Evolutionary conservation across 2,888 invertebrate species (phyloP).

Genomic region (Seira ritae): DNA sequence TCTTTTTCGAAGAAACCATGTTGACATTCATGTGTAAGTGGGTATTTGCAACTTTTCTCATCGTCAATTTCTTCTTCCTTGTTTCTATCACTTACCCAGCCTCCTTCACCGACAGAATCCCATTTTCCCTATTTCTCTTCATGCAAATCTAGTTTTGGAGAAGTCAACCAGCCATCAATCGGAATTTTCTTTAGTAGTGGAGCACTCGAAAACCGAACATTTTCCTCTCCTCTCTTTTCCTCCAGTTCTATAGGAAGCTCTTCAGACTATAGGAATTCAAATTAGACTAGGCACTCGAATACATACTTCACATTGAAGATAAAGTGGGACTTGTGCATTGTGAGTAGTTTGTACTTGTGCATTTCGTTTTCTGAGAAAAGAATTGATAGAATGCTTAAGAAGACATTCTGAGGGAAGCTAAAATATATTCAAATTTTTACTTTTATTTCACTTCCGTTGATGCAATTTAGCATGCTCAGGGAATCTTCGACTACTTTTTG

Average conservation of each 20-base stretch:
- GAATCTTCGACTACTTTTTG: slow-evolving; percentile 43
- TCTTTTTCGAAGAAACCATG: background rate
- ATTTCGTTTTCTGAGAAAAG: background rate
- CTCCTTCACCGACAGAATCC: background rate
- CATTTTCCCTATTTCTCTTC: background rate
- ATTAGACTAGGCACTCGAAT: background rate
- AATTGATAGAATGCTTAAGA: background rate
- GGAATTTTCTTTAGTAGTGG: slow-evolving; percentile 4
- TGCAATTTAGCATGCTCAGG: slow-evolving; percentile 51
- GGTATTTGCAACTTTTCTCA: slow-evolving; percentile 18
- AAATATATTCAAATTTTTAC: background rate
- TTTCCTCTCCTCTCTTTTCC: no score
- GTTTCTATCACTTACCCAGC: background rate
- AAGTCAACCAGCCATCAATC: slow-evolving; percentile 53
- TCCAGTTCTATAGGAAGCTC: no score
- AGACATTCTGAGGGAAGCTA: background rate
- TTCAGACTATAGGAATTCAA: no score
- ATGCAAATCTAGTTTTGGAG: slow-evolving; percentile 3
- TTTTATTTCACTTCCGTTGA: slow-evolving; percentile 4
- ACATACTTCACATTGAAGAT: slow-evolving; percentile 19
- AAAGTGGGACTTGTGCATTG: slow-evolving; percentile 50
- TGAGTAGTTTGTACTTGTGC: slow-evolving; percentile 51
- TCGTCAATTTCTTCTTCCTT: slow-evolving; percentile 22
- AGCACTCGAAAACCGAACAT: background rate
- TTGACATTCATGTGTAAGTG: background rate